A percentile compares a stretch with the other conserved stretches of the same genome.
phyloP scores from a whole-genome alignment of 2,797 vertebrate species.

The Sphenodon punctatus region DNA sequence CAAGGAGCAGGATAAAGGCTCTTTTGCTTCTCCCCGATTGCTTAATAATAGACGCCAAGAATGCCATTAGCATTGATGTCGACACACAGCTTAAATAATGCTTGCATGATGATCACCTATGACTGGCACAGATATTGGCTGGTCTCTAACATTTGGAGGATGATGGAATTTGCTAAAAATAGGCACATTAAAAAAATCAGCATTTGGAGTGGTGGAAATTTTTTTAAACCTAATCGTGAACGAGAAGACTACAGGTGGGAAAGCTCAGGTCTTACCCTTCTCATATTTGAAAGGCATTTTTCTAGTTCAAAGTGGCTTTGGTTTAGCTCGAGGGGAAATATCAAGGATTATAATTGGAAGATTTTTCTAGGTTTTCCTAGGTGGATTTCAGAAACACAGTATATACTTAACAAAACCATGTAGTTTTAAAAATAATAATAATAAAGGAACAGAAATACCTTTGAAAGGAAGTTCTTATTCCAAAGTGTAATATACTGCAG shows the following conservation, averaged over 20 bases:
- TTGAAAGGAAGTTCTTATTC: conserved; percentile 61
- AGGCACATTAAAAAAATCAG: conserved; percentile 41
- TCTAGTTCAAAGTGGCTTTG: conserved; percentile 65
- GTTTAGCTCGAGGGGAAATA: conserved; percentile 62
- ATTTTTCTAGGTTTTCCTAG: conserved; percentile 62
- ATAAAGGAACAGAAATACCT: conserved; percentile 42
- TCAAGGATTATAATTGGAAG: conserved; percentile 66
- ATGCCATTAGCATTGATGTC: conserved; percentile 39
- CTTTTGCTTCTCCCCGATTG: conserved; percentile 18
- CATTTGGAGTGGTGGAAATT: background rate
- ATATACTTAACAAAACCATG: conserved; percentile 55
- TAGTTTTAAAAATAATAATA: background rate
- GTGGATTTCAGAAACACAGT: conserved; percentile 43
- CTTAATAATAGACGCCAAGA: conserved; percentile 24
- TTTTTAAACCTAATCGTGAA: conserved; percentile 49
- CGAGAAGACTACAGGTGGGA: conserved; percentile 37
- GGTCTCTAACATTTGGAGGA: conserved; percentile 14
- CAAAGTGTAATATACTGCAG: background rate
- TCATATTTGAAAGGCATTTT: conserved; percentile 52
- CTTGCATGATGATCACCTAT: conserved; percentile 17
- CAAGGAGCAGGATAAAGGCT: conserved; percentile 27
- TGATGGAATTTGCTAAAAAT: conserved; percentile 59
- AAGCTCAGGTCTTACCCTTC: conserved; percentile 66
- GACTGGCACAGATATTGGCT: conserved; percentile 19
- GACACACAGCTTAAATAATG: conserved; percentile 36